Evolutionary conservation across 1,140 invertebrate genomes (phyloP), one percentile per base, ranked within the genome.

Genomic region (Tetramorium alpestre): DNA sequence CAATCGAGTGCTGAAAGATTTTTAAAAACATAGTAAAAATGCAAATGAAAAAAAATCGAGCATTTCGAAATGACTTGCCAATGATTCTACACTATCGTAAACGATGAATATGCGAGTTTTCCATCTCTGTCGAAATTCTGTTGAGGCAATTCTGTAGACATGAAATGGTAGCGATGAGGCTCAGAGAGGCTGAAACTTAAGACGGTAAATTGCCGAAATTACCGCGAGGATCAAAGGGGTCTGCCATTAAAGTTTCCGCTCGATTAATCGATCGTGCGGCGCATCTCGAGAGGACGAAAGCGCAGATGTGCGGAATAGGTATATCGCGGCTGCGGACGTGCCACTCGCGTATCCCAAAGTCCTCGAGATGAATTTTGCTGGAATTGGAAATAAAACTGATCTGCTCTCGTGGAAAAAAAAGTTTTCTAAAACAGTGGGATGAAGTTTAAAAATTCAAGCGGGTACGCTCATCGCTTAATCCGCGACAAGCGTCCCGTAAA

Each of bases 141-240:
- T 38, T 47, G 38, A 18, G 13, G 54, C 41, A 44, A n/a, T 58
- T 33, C 54, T 25, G 44, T n/a, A 47, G 18, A 16, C 33, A 18
- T 28, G 65, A 56, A 18, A 13, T 11, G 13, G 5, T n/a, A 60
- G 54, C 38, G 41, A 81, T 16, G 64, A 33, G 38, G 18, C 18
- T 38, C 25, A 22, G 38, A 75, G 56, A 28, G 38, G 25, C 28
- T 3, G 51, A 62, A 84, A 84, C 69, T 84, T 84, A 62, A 84
- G 67, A 62, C 41, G 54, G 54, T 47, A 84, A 84, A 75, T 84
- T 84, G 80, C 69, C 80, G 44, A 75, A 75, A 84, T 84, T 84
- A 84, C 69, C 41, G 41, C 44, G 18, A 62, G 67, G 54, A 73
- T 84, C 80, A 84, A 84, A 84, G 54, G 13, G 18, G 54, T 13